Evolutionary conservation across 2,888 invertebrate genomes (phyloP), one percentile per base, ranked within the genome.

Genomic region (Aphrophora alni): DNA sequence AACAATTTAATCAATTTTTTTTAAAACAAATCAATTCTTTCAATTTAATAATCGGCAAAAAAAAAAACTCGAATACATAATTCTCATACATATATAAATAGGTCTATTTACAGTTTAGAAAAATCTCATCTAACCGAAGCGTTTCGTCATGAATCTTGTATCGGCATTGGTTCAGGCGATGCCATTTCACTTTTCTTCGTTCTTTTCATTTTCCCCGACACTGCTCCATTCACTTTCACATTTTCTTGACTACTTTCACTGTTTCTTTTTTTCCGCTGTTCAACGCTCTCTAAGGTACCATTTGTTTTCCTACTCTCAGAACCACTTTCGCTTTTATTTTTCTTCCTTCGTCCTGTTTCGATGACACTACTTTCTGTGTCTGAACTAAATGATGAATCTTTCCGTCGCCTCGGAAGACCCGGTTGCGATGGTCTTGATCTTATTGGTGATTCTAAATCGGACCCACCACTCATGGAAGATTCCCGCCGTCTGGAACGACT

Each of bases 371-470:
- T 89, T 83, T 89, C 89, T 76, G 87, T 88, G 85, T 89, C 89
- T 0, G 89, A 89, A 86, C 88, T 88, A 33, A 87, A 83, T 78
- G 90, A 82, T 85, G 86, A 83, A 89, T 87, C 85, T 89, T 90
- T 77, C 71, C 78, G 73, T 85, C 88, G 87, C 83, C 89, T 84
- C 0, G 88, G 86, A 82, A 85, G 21, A 86, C 88, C 93, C 92
- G 0, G 92, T 21, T n/a, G 59, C 3, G 21, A 5, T 14, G 14
- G 3, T 21, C 21, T 59, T 21, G 59, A 14, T 91, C 0, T 90
- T 89, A 82, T 88, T 90, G 80, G 88, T 88, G 85, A 90, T 26
- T 44, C 59, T 26, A 33, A 24, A 28, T 78, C 78, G 4, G 78
- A 77, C 14, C 77, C 77, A 17, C 77, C 75, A 25, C 77, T 79